Percentiles rank a stretch among this genome's conserved stretches.
Conservation (phyloP, 2,113 vertebrate species). For the Stercorarius parasiticus region DNA sequence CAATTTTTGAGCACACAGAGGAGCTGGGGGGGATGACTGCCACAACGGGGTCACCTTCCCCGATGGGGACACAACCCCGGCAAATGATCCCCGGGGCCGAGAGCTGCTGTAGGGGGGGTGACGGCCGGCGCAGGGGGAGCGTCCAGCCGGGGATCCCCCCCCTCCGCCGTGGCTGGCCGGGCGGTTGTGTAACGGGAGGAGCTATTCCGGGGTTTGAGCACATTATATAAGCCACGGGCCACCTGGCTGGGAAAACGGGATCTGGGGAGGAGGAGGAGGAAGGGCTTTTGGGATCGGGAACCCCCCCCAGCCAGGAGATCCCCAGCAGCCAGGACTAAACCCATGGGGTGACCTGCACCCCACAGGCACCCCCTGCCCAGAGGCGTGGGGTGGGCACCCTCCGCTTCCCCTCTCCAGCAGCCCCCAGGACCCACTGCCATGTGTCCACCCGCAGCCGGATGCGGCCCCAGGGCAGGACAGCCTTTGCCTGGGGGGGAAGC, state of each 20-base stretch:
- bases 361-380: rapidly evolving
- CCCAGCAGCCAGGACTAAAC: not conserved
- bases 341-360: not conserved
- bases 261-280: not conserved
- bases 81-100: rapidly evolving
- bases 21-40: not conserved
- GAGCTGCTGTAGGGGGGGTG: not conserved
- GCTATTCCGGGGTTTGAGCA: constrained; percentile 60
- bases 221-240: constrained; percentile 65
- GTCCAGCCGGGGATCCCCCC: not conserved
- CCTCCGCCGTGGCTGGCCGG: not conserved
- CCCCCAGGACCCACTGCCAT: rapidly evolving
- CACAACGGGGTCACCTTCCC: constrained; percentile 5
- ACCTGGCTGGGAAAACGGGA: constrained; percentile 41
- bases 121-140: not conserved
- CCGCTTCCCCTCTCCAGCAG: not conserved
- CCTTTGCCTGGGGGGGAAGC: not conserved
- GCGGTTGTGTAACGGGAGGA: constrained; percentile 62
- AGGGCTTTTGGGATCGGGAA: not conserved
- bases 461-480: rapidly evolving
- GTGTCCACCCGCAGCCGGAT: rapidly evolving
- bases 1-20: not conserved
- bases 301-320: not conserved
- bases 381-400: rapidly evolving
- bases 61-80: rapidly evolving